These are phyloP conservation scores for Heliconius himera DNA, from an alignment of 1,140 invertebrate genomes.

Conservation along the genomic window DNA sequence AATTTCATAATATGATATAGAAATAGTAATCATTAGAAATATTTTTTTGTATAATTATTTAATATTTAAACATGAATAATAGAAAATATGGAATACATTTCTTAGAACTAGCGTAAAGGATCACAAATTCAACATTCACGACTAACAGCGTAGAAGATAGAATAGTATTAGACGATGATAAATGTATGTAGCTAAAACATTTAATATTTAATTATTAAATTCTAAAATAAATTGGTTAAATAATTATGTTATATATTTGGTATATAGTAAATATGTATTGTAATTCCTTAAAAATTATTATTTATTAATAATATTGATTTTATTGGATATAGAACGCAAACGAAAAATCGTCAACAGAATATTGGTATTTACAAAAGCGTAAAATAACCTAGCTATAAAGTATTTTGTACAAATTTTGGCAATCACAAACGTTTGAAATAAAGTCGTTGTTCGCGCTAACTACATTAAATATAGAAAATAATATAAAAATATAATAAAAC, in stretches of 20 bases:
- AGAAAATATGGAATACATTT: slow-evolving; percentile 79
- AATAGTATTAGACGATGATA: slow-evolving; percentile 34
- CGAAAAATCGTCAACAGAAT: slow-evolving; percentile 6
- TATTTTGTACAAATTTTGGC: slow-evolving; percentile 50
- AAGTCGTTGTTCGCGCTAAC: slow-evolving; percentile 40
- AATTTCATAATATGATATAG: slow-evolving; percentile 44
- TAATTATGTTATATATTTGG: slow-evolving; percentile 14
- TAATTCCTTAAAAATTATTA: slow-evolving; percentile 24
- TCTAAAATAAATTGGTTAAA: slow-evolving; percentile 30
- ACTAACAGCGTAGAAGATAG: slow-evolving; percentile 45
- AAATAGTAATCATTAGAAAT: slow-evolving; percentile 72
- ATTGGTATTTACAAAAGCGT: slow-evolving; percentile 41
- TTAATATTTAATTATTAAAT: slow-evolving; percentile 17
- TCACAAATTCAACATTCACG: slow-evolving; percentile 71
- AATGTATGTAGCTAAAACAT: slow-evolving; percentile 24
- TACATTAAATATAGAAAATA: slow-evolving; percentile 26
- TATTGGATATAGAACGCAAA: not conserved
- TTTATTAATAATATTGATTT: not conserved
- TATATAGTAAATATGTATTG: slow-evolving; percentile 18
- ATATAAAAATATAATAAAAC: slow-evolving; percentile 29
- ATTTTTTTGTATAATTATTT: slow-evolving; percentile 65
- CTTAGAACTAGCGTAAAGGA: slow-evolving; percentile 70
- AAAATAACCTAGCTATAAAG: slow-evolving; percentile 44
- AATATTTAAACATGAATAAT: slow-evolving; percentile 73
- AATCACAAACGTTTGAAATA: slow-evolving; percentile 41